phyloP scores from a whole-genome alignment of 2,888 invertebrate genomes.

The Acronicta alni region DNA sequence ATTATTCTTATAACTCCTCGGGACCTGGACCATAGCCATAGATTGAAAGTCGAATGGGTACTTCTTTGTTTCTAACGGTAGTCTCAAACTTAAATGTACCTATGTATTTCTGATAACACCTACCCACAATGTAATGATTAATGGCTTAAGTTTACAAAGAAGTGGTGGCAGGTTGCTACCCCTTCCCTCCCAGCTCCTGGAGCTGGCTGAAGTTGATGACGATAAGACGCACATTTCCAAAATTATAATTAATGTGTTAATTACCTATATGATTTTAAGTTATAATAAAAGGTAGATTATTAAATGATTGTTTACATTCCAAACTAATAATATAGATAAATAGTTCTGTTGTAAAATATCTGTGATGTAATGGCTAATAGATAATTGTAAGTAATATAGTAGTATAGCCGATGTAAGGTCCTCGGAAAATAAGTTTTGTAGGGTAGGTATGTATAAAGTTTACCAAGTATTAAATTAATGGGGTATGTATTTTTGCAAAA shows the following conservation, averaged over 20 bases:
- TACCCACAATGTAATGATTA: too few species aligned
- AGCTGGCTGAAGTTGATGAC: not conserved
- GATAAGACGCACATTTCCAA: constrained; percentile 10
- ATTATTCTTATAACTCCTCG: too few species aligned
- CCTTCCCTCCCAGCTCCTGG: not conserved
- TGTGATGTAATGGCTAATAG: constrained; percentile 74
- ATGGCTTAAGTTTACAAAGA: too few species aligned
- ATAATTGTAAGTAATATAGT: constrained; percentile 50
- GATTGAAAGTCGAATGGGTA: too few species aligned
- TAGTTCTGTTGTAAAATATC: constrained; percentile 74
- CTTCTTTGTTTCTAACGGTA: too few species aligned
- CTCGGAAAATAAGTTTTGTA: constrained; percentile 21
- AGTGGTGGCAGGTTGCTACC: not conserved
- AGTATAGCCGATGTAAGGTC: constrained; percentile 34
- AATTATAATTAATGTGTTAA: constrained; percentile 7
- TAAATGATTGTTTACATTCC: constrained; percentile 49
- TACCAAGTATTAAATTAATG: constrained; percentile 24
- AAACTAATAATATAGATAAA: constrained; percentile 48
- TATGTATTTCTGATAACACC: too few species aligned
- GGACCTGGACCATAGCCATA: too few species aligned
- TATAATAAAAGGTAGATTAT: constrained; percentile 10
- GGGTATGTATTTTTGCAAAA: constrained; percentile 20
- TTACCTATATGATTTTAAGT: constrained; percentile 21
- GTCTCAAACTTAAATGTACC: too few species aligned
- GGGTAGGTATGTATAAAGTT: constrained; percentile 17